These are phyloP conservation scores for Platycercus adscitus DNA, from an alignment of 2,113 vertebrate species.

Conservation along the genomic window DNA sequence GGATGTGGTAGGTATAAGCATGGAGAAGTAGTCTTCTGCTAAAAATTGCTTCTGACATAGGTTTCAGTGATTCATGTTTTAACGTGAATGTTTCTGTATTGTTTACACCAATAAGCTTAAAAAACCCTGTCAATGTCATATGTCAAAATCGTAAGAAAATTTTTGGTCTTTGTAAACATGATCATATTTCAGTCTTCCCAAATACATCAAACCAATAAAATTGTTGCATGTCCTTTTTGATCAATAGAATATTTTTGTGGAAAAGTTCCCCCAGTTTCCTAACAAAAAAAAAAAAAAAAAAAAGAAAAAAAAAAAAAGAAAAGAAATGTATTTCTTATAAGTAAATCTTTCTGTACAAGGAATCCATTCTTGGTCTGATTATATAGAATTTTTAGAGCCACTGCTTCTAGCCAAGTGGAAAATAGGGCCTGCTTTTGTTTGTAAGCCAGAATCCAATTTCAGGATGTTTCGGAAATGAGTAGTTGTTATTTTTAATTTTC, in stretches of 20 bases:
- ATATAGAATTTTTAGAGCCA: neutral
- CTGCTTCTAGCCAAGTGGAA: neutral
- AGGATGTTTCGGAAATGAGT: neutral
- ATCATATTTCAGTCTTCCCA: neutral
- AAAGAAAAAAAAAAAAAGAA: too few species aligned
- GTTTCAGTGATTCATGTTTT: neutral
- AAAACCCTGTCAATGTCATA: accelerated
- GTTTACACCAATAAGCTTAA: neutral
- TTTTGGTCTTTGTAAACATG: neutral
- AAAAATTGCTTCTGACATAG: neutral
- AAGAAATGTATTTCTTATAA: neutral
- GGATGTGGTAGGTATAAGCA: neutral
- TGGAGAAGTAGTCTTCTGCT: neutral
- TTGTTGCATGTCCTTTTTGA: neutral
- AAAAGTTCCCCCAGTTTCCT: neutral
- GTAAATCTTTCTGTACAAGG: neutral
- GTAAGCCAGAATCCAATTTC: neutral
- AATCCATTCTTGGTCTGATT: neutral
- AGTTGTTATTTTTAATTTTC: neutral
- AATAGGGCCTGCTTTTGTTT: neutral
- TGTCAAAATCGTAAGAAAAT: neutral
- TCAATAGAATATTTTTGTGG: neutral
- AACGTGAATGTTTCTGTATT: neutral
- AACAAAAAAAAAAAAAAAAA: neutral
- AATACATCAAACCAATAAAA: neutral